Evolutionary conservation across 1,140 invertebrate genomes (phyloP).

Genomic region (Notospermus geniculatus): DNA sequence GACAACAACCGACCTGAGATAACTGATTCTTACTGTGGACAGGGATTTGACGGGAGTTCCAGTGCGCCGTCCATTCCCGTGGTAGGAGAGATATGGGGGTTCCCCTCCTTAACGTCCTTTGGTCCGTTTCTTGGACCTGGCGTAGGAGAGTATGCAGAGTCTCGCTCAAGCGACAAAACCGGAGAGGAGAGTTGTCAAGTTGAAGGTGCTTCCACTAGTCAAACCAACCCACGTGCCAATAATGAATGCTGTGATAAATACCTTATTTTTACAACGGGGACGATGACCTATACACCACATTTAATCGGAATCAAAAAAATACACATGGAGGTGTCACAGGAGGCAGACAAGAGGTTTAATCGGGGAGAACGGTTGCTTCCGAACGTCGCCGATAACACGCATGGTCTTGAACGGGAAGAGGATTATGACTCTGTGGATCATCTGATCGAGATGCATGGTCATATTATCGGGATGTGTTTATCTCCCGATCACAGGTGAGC

Average conservation of each 20-base stretch:
- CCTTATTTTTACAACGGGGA: slow-evolving; percentile 82
- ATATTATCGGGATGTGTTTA: slow-evolving; percentile 85
- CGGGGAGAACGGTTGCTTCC: slow-evolving; percentile 26
- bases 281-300: slow-evolving; percentile 82
- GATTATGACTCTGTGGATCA: slow-evolving; percentile 71
- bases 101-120: too few species aligned
- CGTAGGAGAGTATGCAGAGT: slow-evolving; percentile 42
- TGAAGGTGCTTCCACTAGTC: slow-evolving; percentile 1
- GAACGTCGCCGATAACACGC: slow-evolving; percentile 29
- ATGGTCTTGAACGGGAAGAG: slow-evolving; percentile 25
- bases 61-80: too few species aligned
- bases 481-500: slow-evolving; percentile 80
- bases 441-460: slow-evolving; percentile 81
- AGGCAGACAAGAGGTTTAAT: slow-evolving; percentile 13
- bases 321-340: neutral
- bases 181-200: neutral
- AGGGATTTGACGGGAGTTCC: too few species aligned
- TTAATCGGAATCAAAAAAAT: slow-evolving; percentile 77
- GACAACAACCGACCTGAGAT: too few species aligned
- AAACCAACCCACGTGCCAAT: neutral
- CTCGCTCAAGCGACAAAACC: neutral
- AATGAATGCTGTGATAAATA: slow-evolving; percentile 66
- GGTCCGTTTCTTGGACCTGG: too few species aligned
- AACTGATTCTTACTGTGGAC: too few species aligned
- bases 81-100: too few species aligned